Evolutionary conservation across 2,888 invertebrate species (phyloP).

Genomic region (Tetragonisca angustula): DNA sequence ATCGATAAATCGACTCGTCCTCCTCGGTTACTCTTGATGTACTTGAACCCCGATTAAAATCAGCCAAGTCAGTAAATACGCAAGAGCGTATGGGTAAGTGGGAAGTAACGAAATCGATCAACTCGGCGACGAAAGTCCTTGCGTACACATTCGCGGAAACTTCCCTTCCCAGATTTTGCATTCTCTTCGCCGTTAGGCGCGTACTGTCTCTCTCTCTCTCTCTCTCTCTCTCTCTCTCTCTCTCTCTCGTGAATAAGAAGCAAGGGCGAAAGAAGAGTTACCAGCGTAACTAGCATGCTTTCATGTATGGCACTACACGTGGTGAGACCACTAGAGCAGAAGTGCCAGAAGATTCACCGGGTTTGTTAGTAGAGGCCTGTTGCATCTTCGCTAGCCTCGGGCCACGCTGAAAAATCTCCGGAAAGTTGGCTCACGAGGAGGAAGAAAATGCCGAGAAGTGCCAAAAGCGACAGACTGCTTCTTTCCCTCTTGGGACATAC

Average conservation of each 20-base stretch:
- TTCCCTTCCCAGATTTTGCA: constrained; percentile 42
- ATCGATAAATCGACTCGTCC: neutral
- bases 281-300: constrained; percentile 80
- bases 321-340: constrained; percentile 82
- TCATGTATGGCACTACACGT: constrained; percentile 82
- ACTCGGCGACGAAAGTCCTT: neutral
- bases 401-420: constrained; percentile 74
- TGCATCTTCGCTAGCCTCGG: constrained; percentile 81
- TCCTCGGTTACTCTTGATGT: neutral
- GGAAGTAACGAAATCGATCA: neutral
- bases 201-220: constrained; percentile 12
- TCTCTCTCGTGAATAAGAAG: constrained; percentile 18
- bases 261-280: constrained; percentile 61
- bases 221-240: too few relatives aligned
- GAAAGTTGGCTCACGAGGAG: constrained; percentile 47
- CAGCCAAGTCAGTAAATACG: neutral
- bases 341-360: constrained; percentile 79
- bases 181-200: constrained; percentile 46
- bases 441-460: constrained; percentile 65
- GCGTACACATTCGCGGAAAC: constrained; percentile 15
- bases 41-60: neutral
- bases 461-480: constrained; percentile 63
- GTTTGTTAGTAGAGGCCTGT: constrained; percentile 83
- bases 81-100: neutral
- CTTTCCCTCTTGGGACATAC: constrained; percentile 51